Evolutionary conservation across 1,140 invertebrate species (phyloP).

Genomic region (Lordiphosa stackelbergi): DNA sequence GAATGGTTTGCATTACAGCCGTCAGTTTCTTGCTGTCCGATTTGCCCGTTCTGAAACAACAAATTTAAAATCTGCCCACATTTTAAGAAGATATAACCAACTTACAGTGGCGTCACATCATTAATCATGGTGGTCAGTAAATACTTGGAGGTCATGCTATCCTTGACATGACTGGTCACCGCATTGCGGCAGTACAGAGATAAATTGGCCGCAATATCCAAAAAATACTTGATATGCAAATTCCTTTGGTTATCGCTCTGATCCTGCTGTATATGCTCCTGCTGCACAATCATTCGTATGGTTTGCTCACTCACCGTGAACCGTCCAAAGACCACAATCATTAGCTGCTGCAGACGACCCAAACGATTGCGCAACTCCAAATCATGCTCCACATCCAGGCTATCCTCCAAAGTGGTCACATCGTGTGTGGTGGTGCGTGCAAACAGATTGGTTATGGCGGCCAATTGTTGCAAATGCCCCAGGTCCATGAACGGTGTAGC

Average conservation of each 20-base stretch:
- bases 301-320: conserved; percentile 79
- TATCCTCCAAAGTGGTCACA: conserved; percentile 13
- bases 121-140: conserved; percentile 64
- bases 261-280: conserved; percentile 23
- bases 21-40: conserved; percentile 59
- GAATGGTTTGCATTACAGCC: conserved; percentile 77
- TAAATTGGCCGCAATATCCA: conserved; percentile 84
- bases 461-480: conserved; percentile 84
- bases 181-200: conserved; percentile 83
- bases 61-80: too few relatives aligned
- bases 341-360: conserved; percentile 82
- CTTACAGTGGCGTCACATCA: conserved; percentile 56
- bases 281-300: conserved; percentile 48
- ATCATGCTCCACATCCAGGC: conserved; percentile 75
- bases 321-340: conserved; percentile 84
- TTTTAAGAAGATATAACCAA: too few relatives aligned
- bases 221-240: conserved; percentile 54
- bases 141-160: conserved; percentile 78
- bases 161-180: conserved; percentile 78
- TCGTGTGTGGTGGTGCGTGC: conserved; percentile 80
- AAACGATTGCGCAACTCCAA: conserved; percentile 79
- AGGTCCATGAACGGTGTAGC: conserved; percentile 82
- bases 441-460: conserved; percentile 87
- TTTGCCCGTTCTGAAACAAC: conserved; percentile 33
- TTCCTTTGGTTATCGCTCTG: conserved; percentile 22